Conservation (phyloP, 1,140 invertebrate genomes). For the Pemphigus obesinymphae region DNA sequence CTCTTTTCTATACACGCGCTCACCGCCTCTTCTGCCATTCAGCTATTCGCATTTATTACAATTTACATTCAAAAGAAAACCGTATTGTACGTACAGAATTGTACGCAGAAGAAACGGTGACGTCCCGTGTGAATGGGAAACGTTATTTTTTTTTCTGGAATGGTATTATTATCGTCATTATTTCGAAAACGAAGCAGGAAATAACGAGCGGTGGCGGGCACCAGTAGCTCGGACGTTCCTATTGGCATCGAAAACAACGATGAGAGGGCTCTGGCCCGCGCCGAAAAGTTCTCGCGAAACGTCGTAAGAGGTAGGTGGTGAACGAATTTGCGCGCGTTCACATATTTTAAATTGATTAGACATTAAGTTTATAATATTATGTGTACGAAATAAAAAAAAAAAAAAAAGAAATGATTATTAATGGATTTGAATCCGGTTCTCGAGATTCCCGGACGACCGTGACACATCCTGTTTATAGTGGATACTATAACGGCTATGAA, state of each 20-base stretch:
- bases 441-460: neutral
- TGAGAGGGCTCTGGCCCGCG: neutral
- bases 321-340: neutral
- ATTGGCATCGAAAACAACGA: neutral
- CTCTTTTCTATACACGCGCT: neutral
- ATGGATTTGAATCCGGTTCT: conserved; percentile 4
- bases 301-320: neutral
- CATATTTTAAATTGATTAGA: neutral
- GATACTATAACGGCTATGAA: neutral
- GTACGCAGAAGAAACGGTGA: too few species aligned
- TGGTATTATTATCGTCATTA: neutral
- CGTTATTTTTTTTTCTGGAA: neutral
- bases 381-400: neutral
- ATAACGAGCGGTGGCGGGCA: too few species aligned
- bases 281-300: neutral
- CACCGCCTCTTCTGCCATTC: too few species aligned
- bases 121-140: too few species aligned
- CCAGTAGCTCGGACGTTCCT: too few species aligned
- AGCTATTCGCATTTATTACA: too few species aligned
- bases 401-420: neutral
- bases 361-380: neutral
- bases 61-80: too few species aligned
- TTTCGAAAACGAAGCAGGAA: neutral
- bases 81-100: too few species aligned
- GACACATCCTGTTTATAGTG: neutral